Percentiles rank a stretch among this genome's conserved stretches.
Evolutionary conservation across 2,797 vertebrate genomes (phyloP).

Genomic region (Tolypeutes matacus): DNA sequence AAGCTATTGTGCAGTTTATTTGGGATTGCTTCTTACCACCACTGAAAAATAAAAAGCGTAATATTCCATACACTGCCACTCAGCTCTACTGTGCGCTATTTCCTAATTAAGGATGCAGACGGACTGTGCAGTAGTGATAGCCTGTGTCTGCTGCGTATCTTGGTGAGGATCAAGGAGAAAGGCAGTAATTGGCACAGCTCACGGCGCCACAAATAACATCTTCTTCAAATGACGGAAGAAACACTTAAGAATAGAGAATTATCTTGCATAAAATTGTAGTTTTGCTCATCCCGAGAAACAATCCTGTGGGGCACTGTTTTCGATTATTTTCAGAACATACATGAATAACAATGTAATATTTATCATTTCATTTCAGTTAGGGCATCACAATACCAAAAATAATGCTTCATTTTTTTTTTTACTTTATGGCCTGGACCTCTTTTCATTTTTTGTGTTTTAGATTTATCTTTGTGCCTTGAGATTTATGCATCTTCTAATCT

Average conservation of each 20-base stretch:
- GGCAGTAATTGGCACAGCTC: slow-evolving; percentile 61
- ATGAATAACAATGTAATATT: slow-evolving; percentile 53
- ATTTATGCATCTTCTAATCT: slow-evolving; percentile 14
- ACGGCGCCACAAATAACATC: slow-evolving; percentile 60
- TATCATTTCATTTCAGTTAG: slow-evolving; percentile 63
- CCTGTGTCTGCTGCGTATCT: slow-evolving; percentile 80
- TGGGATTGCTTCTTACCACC: slow-evolving; percentile 80
- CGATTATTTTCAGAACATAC: slow-evolving; percentile 51
- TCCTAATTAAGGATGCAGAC: slow-evolving; percentile 79
- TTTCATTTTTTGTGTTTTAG: slow-evolving; percentile 27
- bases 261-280: slow-evolving; percentile 46
- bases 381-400: not conserved
- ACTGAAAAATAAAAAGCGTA: slow-evolving; percentile 72
- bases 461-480: slow-evolving; percentile 3
- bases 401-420: slow-evolving; percentile 47
- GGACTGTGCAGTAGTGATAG: slow-evolving; percentile 80
- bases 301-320: not conserved
- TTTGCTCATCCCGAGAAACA: slow-evolving; percentile 56
- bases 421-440: not conserved
- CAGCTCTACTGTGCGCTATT: slow-evolving; percentile 76
- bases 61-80: slow-evolving; percentile 62
- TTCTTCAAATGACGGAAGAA: slow-evolving; percentile 71
- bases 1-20: slow-evolving; percentile 74
- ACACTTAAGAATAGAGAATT: slow-evolving; percentile 66
- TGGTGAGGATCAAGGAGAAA: slow-evolving; percentile 69